A percentile compares a stretch with the other conserved stretches of the same genome.
phyloP scores from a whole-genome alignment of 2,797 vertebrate species.

The Remorina albescens region DNA sequence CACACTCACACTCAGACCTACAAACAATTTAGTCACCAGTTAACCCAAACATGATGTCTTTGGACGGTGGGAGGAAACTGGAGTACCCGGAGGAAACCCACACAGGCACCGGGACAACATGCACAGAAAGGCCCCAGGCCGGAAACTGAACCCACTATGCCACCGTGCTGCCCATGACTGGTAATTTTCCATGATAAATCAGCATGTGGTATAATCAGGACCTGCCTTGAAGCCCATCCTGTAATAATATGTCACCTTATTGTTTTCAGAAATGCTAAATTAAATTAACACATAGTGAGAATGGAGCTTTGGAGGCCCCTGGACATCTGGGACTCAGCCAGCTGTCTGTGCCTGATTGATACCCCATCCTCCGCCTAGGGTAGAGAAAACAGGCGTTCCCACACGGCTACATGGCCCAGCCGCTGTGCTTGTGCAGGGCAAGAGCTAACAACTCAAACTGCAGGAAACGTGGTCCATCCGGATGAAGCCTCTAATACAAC shows the following conservation, averaged over 20 bases:
- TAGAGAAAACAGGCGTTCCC: constrained; percentile 14
- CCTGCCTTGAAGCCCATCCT: neutral
- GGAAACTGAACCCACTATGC: too few relatives aligned
- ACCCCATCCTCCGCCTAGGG: neutral
- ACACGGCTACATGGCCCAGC: neutral
- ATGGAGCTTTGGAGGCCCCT: neutral
- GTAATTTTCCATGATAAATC: neutral
- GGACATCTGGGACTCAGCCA: neutral
- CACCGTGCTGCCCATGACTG: too few relatives aligned
- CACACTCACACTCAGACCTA: too few relatives aligned
- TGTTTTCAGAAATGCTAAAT: constrained; percentile 3
- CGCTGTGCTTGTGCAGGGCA: neutral
- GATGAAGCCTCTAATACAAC: constrained; percentile 16
- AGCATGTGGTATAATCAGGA: neutral
- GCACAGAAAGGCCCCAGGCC: too few relatives aligned
- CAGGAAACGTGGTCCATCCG: neutral
- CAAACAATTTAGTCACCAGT: too few relatives aligned
- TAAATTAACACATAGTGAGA: neutral
- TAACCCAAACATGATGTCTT: too few relatives aligned
- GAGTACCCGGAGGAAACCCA: too few relatives aligned
- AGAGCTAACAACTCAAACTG: neutral
- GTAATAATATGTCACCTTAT: neutral
- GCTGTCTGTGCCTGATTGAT: neutral
- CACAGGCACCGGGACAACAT: too few relatives aligned
- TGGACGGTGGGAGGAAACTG: too few relatives aligned